Evolutionary conservation across 2,113 vertebrate genomes (phyloP), one percentile per base, ranked within the genome.

Genomic region (Taurulus bubalis): DNA sequence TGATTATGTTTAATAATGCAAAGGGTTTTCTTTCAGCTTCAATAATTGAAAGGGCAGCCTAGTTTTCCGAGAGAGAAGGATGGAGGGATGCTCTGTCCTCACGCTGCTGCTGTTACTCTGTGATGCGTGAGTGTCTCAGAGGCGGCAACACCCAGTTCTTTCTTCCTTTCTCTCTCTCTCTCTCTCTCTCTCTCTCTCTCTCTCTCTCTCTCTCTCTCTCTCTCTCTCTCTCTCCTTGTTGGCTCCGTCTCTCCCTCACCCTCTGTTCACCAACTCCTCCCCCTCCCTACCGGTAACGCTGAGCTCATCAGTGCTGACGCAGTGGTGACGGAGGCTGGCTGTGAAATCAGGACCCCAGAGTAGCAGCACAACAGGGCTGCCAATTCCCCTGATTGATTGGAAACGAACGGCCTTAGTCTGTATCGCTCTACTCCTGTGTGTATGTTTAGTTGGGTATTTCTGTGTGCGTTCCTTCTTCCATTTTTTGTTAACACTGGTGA

Each of bases 251-350:
- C 28, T 55, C 70, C 55, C 79, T 74, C 73, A 14, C 32, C 14
- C 66, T 32, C 55, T 34, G 20, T n/a, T 56, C 59, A 15, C 55
- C 49, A 3, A 0, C 69, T 0, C 28, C 38, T 15, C 15, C 49
- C 15, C 34, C 66, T 47, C 77, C 82, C 75, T 0, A 11, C 76
- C 71, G 40, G 67, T 40, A 72, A 70, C 38, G 80, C 80, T 92
- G 91, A 93, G 89, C 87, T 93, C 92, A 93, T 89, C 91, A 56
- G 55, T 69, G 86, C 95, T 98, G 97, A 98, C 97, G 97, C 96
- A 97, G 95, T 96, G 90, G 94, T 98, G 97, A 99, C 97, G 97
- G 93, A 96, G 93, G 85, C 95, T 91, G 88, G 90, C 84, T 90
- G 94, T 95, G 95, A 96, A 95, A 96, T 95, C 94, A 95, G 95